phyloP scores from a whole-genome alignment of 1,140 invertebrate species.

The Lysiphlebus fabarum region DNA sequence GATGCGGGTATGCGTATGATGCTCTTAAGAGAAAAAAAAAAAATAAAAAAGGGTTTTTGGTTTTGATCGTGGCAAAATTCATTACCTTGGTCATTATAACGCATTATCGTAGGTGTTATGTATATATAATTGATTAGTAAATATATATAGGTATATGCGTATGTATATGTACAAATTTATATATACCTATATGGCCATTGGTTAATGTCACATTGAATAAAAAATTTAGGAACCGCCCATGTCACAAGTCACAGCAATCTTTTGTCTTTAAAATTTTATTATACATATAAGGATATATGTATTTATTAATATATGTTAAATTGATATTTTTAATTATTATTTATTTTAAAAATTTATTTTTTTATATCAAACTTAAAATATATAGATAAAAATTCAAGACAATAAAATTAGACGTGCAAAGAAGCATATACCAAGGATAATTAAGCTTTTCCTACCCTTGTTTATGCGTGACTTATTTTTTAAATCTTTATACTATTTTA shows the following conservation, averaged over 20 bases:
- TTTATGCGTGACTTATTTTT: constrained; percentile 23
- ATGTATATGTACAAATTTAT: no score
- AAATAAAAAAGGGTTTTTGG: no score
- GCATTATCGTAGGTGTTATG: constrained; percentile 35
- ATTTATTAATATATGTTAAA: no score
- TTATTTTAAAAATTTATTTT: no score
- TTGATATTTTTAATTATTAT: background rate
- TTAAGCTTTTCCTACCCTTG: constrained; percentile 28
- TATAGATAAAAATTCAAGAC: constrained; percentile 22
- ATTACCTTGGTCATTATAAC: constrained; percentile 43
- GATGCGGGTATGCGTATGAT: no score
- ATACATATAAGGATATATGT: no score
- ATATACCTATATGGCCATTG: constrained; percentile 3
- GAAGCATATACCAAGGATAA: constrained; percentile 31
- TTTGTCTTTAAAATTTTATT: no score
- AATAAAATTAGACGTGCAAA: constrained; percentile 27
- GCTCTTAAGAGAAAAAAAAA: no score
- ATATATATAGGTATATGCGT: background rate
- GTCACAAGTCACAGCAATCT: no score
- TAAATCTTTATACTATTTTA: no score
- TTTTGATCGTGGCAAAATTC: constrained; percentile 35
- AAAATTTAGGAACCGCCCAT: constrained; percentile 14
- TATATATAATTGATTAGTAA: constrained; percentile 44
- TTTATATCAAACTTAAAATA: constrained; percentile 19
- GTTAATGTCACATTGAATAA: constrained; percentile 30